Evolutionary conservation across 35 echinoderm and acorn worm species (phyloP).

Genomic region (Heliocidaris tuberculata): DNA sequence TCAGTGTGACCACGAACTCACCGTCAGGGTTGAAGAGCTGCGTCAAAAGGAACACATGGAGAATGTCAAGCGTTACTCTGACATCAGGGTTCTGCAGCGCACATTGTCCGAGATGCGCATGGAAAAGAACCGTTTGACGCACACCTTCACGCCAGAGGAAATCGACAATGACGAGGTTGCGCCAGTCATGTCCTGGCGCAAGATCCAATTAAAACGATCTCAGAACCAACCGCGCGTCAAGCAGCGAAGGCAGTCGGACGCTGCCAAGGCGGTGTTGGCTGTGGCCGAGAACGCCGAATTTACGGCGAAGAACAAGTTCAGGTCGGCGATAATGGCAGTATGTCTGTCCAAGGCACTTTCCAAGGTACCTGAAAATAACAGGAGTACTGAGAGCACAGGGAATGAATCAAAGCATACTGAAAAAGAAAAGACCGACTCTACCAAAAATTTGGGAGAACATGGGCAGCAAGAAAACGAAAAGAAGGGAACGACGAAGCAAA

Average conservation of each 20-base stretch:
- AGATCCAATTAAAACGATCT: slow-evolving; percentile 1
- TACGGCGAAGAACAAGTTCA: slow-evolving; percentile 16
- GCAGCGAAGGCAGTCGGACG: not conserved
- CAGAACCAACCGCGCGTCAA: not conserved
- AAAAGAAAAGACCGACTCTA: not conserved
- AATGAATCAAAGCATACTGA: not conserved
- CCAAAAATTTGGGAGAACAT: not conserved
- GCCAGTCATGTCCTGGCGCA: slow-evolving; percentile 27
- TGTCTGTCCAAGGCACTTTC: slow-evolving; percentile 31
- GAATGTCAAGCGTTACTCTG: slow-evolving; percentile 1
- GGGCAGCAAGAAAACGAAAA: not conserved
- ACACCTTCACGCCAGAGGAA: slow-evolving; percentile 41
- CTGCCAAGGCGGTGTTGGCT: not conserved
- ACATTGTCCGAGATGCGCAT: slow-evolving; percentile 17
- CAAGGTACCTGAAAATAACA: not conserved
- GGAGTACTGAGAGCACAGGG: not conserved
- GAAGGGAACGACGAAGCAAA: not conserved
- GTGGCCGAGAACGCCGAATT: slow-evolving; percentile 28
- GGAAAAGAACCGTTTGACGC: not conserved
- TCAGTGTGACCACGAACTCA: not conserved
- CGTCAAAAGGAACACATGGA: slow-evolving; percentile 22
- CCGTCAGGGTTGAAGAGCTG: slow-evolving; percentile 13
- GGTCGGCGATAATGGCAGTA: slow-evolving; percentile 28
- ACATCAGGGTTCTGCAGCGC: not conserved
- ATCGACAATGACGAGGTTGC: not conserved